Base-by-base conservation (phyloP, 2,797 vertebrate genomes). In the Arnoldichthys spilopterus region DNA sequence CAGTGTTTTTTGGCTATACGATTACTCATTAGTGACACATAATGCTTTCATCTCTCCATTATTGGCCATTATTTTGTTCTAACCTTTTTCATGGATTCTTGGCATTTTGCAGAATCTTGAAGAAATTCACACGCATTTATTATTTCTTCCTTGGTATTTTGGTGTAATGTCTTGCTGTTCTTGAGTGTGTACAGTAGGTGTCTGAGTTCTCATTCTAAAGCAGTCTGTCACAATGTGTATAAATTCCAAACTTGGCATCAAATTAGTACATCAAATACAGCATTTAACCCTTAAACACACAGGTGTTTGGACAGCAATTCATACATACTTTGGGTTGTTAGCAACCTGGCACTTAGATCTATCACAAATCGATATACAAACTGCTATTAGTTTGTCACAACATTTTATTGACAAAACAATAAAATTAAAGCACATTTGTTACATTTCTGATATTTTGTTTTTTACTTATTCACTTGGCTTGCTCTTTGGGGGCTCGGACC, bases 161-260 rank as follows among this genome's bases (percentile, higher is more conserved):
- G 51, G 64, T 74, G 30, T 67, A 78, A 78, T 66, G 51, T 59
- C 40, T 67, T 74, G 72, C 72, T 79, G 77, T 83, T 83, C 70
- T 59, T 75, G 67, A 66, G 59, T 59, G 77, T 76, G 67, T n/a
- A n/a, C n/a, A n/a, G n/a, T 78, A 70, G 74, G 34, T 45, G 73
- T 53, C 12, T 69, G 51, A 80, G 77, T 75, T 78, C 80, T 82
- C 68, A 74, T 80, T 78, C 76, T 61, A 63, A 45, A 66, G 59
- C 74, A 66, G 56, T 78, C 47, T 82, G 71, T 76, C 62, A 80
- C 74, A 82, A 68, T 76, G 73, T 78, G 69, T 75, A 85, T 77
- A 71, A 72, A 68, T 82, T 83, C 74, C 56, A 70, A 68, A 62
- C 59, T 75, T 80, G 74, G 77, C 70, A 69, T 54, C 43, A 56